Percentiles rank a stretch among this genome's conserved stretches.
phyloP scores from a whole-genome alignment of 2,113 vertebrate genomes.

The Dolichallabes microphthalmus region DNA sequence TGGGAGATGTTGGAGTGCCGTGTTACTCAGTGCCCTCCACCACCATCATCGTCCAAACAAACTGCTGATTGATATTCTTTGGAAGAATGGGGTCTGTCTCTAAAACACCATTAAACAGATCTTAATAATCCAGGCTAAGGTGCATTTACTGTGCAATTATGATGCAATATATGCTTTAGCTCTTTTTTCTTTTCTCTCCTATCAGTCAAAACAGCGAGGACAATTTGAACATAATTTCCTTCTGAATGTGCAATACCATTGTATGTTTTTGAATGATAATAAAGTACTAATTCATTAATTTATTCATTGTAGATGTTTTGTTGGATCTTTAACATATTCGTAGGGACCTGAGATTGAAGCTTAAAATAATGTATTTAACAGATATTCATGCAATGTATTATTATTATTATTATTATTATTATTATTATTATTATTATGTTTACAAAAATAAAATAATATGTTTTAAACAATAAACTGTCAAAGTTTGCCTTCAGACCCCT shows the following conservation, averaged over 20 bases:
- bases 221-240: too few species aligned
- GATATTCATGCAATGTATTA: background rate
- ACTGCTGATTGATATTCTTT: background rate
- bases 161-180: too few species aligned
- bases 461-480: background rate
- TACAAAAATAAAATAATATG: too few species aligned
- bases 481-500: background rate
- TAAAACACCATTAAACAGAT: background rate
- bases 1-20: background rate
- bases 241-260: too few species aligned
- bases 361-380: background rate
- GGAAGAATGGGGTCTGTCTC: background rate
- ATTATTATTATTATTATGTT: too few species aligned
- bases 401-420: background rate
- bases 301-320: background rate
- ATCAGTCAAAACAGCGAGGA: too few species aligned
- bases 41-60: background rate
- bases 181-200: too few species aligned
- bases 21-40: background rate
- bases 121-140: background rate
- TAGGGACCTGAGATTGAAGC: background rate
- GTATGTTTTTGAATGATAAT: too few species aligned
- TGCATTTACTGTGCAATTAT: background rate
- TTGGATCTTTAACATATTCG: background rate
- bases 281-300: too few species aligned